These are phyloP conservation scores for Bombus vancouverensis DNA, from an alignment of 1,140 invertebrate genomes.

Conservation along the genomic window DNA sequence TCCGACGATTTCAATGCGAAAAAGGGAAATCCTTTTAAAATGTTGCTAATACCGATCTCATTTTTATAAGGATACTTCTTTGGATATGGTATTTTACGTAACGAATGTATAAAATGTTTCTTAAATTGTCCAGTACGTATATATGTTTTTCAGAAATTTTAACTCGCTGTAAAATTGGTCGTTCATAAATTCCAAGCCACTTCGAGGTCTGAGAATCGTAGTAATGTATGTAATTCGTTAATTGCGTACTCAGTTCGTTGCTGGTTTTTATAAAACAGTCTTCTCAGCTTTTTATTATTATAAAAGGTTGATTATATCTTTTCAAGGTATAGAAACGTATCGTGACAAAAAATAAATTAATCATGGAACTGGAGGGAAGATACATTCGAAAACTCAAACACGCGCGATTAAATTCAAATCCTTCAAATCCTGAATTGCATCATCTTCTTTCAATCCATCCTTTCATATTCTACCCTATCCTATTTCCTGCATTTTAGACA, in stretches of 20 bases:
- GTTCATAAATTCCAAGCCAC: neutral
- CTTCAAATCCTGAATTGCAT: neutral
- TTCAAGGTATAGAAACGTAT: too few relatives aligned
- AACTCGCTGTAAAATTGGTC: neutral
- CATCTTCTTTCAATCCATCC: neutral
- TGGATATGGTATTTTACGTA: neutral
- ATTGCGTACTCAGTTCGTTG: too few relatives aligned
- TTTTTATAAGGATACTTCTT: neutral
- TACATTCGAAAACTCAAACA: neutral
- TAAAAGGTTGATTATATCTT: too few relatives aligned
- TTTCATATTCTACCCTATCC: neutral
- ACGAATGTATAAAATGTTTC: neutral
- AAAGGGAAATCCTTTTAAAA: neutral
- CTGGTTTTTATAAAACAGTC: too few relatives aligned
- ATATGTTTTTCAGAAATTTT: neutral
- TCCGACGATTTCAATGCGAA: neutral
- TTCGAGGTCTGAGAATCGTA: too few relatives aligned
- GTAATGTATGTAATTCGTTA: too few relatives aligned
- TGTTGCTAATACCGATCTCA: neutral
- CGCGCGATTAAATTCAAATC: neutral
- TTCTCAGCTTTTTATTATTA: too few relatives aligned
- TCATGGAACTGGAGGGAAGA: neutral
- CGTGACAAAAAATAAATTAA: too few relatives aligned
- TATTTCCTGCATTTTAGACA: neutral
- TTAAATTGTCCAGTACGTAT: neutral